Evolutionary conservation across 2,113 vertebrate genomes (phyloP).

Genomic region (Gnathonemus longibarbis): DNA sequence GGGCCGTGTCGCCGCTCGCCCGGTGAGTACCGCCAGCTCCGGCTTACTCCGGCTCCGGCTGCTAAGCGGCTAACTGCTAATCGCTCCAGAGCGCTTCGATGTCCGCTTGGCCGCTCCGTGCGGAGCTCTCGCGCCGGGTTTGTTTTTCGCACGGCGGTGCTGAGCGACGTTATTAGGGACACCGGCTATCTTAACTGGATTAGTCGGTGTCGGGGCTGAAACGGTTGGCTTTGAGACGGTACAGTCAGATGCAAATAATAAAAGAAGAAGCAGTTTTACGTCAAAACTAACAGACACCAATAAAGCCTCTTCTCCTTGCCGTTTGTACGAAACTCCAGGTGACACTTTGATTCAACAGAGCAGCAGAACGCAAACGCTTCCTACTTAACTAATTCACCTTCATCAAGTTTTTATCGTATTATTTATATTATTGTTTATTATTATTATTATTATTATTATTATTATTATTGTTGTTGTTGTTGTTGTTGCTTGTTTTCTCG

Average conservation of each 20-base stretch:
- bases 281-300: background rate
- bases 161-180: background rate
- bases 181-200: background rate
- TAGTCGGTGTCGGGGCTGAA: background rate
- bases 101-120: background rate
- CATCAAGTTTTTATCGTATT: background rate
- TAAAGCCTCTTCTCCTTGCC: slow-evolving; percentile 22
- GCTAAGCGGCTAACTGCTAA: background rate
- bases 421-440: background rate
- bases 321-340: background rate
- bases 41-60: background rate
- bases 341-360: slow-evolving; percentile 2
- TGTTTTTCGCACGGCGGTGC: background rate
- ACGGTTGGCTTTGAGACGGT: background rate
- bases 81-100: background rate
- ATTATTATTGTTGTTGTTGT: background rate
- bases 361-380: background rate
- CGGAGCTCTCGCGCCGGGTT: background rate
- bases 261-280: background rate
- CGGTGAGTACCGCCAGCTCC: background rate
- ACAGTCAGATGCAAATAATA: background rate
- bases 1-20: background rate
- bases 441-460: background rate
- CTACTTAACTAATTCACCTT: background rate
- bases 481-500: background rate